Evolutionary conservation across 1,140 invertebrate genomes (phyloP).

Genomic region (Philotrypesis tridentata): DNA sequence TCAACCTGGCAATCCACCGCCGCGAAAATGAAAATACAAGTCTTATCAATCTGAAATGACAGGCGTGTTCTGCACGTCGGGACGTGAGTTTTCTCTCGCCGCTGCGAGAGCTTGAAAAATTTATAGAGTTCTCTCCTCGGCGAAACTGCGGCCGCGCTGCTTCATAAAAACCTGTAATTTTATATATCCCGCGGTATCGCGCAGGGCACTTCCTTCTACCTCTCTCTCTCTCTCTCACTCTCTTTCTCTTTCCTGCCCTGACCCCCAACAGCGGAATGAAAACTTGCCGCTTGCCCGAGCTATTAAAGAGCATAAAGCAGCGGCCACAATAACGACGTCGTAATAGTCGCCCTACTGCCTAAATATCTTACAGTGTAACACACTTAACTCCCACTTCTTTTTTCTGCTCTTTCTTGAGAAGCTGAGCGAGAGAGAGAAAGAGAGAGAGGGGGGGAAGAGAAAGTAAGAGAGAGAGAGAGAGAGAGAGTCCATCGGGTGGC

Average conservation of each 20-base stretch:
- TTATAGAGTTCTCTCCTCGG: not conserved
- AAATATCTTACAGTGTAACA: not conserved
- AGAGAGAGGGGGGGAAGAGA: too few species aligned
- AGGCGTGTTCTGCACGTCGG: too few species aligned
- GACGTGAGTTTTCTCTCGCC: not conserved
- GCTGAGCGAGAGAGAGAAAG: too few species aligned
- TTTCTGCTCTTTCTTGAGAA: not conserved
- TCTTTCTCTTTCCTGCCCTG: too few species aligned
- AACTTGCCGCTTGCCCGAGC: not conserved
- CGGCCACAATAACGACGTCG: not conserved
- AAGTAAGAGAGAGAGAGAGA: too few species aligned
- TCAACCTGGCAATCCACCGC: too few species aligned
- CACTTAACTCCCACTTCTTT: not conserved
- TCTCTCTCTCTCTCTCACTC: too few species aligned
- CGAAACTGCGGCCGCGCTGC: not conserved
- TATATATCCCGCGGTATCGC: conserved; percentile 14
- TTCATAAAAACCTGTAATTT: conserved; percentile 28
- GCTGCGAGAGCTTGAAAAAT: not conserved
- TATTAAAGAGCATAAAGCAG: not conserved
- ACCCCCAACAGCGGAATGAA: not conserved
- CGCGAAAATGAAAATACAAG: too few species aligned
- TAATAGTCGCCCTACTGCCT: not conserved
- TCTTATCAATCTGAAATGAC: too few species aligned
- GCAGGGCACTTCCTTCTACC: not conserved
- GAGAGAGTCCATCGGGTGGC: not conserved